These are phyloP conservation scores for Vanessa atalanta DNA, from an alignment of 1,140 invertebrate genomes.

Conservation along the genomic window DNA sequence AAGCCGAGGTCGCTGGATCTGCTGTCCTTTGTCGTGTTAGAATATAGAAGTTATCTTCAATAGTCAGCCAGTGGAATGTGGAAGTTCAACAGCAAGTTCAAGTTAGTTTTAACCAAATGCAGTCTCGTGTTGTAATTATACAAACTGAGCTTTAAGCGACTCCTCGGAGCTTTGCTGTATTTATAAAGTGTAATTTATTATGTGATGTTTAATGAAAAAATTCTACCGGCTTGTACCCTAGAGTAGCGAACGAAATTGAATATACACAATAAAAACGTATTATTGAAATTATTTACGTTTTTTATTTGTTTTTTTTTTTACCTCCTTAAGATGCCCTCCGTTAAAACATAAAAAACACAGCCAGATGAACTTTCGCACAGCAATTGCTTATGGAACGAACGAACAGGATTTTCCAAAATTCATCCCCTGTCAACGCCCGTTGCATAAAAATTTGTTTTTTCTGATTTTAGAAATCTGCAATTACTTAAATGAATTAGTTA, in stretches of 20 bases:
- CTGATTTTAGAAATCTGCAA: too few species aligned
- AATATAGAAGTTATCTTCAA: not conserved
- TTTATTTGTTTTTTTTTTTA: slow-evolving; percentile 13
- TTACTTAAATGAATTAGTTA: too few species aligned
- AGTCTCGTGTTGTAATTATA: slow-evolving; percentile 18
- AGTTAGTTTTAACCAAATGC: slow-evolving; percentile 8
- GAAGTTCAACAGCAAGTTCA: not conserved
- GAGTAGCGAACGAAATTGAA: slow-evolving; percentile 44
- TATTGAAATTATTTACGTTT: slow-evolving; percentile 34
- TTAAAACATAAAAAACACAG: too few species aligned
- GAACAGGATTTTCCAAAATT: too few species aligned
- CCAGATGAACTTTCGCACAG: too few species aligned
- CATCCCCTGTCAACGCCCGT: too few species aligned
- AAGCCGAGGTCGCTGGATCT: not conserved
- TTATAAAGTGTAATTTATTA: slow-evolving; percentile 32
- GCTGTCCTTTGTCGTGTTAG: not conserved
- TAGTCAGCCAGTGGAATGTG: not conserved
- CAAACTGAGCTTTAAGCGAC: slow-evolving; percentile 44
- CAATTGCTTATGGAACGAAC: too few species aligned
- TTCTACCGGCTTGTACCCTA: slow-evolving; percentile 45
- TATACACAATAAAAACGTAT: slow-evolving; percentile 53
- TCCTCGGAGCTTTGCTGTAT: slow-evolving; percentile 31
- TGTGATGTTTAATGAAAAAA: slow-evolving; percentile 29
- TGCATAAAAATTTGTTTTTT: too few species aligned
- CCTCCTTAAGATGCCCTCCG: not conserved